Base-by-base conservation (phyloP, 2,797 vertebrate species). In the Gobionotothen gibberifrons region DNA sequence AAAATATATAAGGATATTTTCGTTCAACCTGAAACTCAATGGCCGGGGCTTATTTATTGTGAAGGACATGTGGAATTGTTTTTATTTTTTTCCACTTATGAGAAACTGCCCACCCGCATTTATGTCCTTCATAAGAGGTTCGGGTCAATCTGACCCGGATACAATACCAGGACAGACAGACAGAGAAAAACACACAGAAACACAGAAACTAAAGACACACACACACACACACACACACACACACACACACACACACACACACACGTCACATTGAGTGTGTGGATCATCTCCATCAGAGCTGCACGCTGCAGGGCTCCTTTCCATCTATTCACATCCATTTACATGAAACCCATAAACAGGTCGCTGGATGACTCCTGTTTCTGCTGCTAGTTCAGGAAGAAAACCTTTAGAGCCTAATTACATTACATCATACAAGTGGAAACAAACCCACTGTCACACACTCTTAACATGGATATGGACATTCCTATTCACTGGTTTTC, bases 261-360 rank as follows among this genome's bases (percentile, higher is more conserved):
- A 26, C 26, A 26, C 26, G 87, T 87, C 85, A 79, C 84, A 72
- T 84, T 54, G 61, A 54, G 65, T 80, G 79, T 74, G 80, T 52
- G 55, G 76, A 85, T 86, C 9, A 3, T 68, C 67, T 69, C 60
- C 52, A 44, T 77, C 67, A 75, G 44, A 74, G 72, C 56, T 81
- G 54, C 72, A 12, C 0, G 84, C 88, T 65, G 87, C 82, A 40
- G 87, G 82, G 84, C 84, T 64, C 69, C 49, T 76, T 82, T 67
- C 79, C 46, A 43, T 78, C 74, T 22, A 55, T 86, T 90, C 87
- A 78, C 87, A 62, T 57, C 77, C 69, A 81, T 82, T 85, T 80
- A 40, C 40, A 64, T 60, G 55, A 79, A 81, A 77, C 56, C 68
- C 77, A 75, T 84, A 81, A 89, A 88, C 87, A 83, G 84, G 85